Percentiles rank a stretch among this genome's conserved stretches.
Conservation (phyloP, 2,113 vertebrate genomes). For the Mormyrus lacerda region DNA sequence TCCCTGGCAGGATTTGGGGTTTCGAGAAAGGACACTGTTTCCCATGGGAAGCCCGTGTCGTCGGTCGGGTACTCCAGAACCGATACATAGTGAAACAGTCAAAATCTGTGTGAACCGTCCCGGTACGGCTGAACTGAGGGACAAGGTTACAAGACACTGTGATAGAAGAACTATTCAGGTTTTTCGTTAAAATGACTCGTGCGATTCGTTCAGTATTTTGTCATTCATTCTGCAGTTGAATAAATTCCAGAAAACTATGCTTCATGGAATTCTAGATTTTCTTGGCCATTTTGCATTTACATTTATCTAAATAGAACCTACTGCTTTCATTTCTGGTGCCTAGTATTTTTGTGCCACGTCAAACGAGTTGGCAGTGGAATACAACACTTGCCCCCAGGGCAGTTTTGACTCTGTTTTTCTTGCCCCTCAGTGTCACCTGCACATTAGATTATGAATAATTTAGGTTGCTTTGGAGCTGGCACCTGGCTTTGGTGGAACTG, state of each 20-base stretch:
- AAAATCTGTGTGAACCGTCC: background rate
- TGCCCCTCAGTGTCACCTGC: conserved; percentile 78
- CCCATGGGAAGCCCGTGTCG: conserved; percentile 2
- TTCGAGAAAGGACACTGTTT: background rate
- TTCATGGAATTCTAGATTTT: background rate
- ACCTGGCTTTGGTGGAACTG: conserved; percentile 67
- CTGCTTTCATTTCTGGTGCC: background rate
- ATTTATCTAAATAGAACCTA: background rate
- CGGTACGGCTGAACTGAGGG: background rate
- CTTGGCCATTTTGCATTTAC: background rate
- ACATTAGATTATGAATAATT: conserved; percentile 73
- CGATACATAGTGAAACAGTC: background rate
- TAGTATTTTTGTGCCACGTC: background rate
- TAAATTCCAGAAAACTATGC: background rate
- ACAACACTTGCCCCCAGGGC: conserved; percentile 34
- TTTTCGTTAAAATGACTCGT: background rate
- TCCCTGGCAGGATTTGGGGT: background rate
- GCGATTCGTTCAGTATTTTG: background rate
- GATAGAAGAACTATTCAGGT: background rate
- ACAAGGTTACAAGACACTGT: too few relatives aligned
- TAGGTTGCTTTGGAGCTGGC: conserved; percentile 67
- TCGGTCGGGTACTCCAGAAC: background rate
- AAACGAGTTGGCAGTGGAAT: conserved; percentile 1
- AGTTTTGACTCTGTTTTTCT: conserved; percentile 61
- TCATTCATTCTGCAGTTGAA: background rate